Conservation (phyloP, 2,888 invertebrate species). For the Dinocampus coccinellae region DNA sequence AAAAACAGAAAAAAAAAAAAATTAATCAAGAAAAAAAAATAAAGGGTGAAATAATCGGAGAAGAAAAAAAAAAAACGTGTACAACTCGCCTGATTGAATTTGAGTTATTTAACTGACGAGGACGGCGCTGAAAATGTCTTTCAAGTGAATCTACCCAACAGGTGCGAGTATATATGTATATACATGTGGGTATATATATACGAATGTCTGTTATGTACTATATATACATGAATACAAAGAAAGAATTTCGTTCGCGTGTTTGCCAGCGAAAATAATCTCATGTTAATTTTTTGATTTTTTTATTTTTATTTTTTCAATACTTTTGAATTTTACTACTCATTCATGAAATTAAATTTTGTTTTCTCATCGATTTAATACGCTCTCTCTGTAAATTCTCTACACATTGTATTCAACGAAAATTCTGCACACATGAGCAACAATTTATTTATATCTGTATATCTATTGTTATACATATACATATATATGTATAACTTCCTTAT, state of each 20-base stretch:
- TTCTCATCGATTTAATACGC: background rate
- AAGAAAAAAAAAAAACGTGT: background rate
- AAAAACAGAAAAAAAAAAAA: background rate
- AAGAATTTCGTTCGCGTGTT: background rate
- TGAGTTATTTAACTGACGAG: background rate
- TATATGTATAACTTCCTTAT: background rate
- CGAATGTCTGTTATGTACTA: too few relatives aligned
- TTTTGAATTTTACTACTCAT: background rate
- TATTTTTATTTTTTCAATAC: background rate
- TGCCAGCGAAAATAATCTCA: slow-evolving; percentile 7
- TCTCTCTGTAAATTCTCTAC: background rate
- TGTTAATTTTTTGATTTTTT: too few relatives aligned
- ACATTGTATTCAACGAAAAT: background rate
- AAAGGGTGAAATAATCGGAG: too few relatives aligned
- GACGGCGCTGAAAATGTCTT: background rate
- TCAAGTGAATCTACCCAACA: slow-evolving; percentile 39
- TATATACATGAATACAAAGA: slow-evolving; percentile 7
- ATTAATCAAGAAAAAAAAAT: too few relatives aligned
- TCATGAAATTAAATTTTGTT: background rate
- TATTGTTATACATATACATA: background rate
- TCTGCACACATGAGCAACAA: background rate
- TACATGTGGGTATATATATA: background rate
- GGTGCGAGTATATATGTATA: slow-evolving; percentile 32
- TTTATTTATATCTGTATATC: background rate
- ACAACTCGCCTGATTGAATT: background rate